A percentile compares a stretch with the other conserved stretches of the same genome.
Conservation (phyloP, 2,113 vertebrate genomes). For the Microtus montanus region DNA sequence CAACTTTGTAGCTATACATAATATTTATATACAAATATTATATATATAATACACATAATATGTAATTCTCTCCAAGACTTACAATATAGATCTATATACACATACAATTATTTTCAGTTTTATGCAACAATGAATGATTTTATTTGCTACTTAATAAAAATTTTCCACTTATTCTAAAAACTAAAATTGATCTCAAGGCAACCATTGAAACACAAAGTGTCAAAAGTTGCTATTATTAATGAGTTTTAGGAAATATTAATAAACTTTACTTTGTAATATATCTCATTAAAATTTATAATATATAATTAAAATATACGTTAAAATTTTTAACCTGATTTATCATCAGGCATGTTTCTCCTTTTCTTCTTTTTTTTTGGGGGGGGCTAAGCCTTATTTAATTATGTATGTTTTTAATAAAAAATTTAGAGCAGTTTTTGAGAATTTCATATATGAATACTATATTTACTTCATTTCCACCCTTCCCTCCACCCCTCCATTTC, state of each 20-base stretch:
- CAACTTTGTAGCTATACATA: neutral
- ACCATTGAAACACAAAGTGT: neutral
- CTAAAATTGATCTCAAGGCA: neutral
- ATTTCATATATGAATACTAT: too few species aligned
- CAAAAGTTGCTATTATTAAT: neutral
- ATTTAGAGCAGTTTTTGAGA: too few species aligned
- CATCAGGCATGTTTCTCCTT: neutral
- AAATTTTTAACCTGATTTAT: neutral
- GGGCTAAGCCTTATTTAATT: too few species aligned
- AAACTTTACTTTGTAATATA: neutral
- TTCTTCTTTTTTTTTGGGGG: too few species aligned
- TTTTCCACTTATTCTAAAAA: neutral
- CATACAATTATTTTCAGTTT: neutral
- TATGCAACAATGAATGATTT: neutral
- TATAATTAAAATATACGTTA: neutral
- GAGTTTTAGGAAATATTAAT: neutral
- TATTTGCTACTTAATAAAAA: neutral
- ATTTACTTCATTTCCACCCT: too few species aligned
- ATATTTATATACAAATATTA: neutral
- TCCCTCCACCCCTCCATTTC: too few species aligned
- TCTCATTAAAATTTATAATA: neutral
- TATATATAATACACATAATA: neutral
- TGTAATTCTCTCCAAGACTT: neutral
- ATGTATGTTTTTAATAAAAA: too few species aligned
- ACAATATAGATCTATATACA: neutral